Evolutionary conservation across 1,140 invertebrate species (phyloP), one percentile per base, ranked within the genome.

Genomic region (Sesamia nonagrioides): DNA sequence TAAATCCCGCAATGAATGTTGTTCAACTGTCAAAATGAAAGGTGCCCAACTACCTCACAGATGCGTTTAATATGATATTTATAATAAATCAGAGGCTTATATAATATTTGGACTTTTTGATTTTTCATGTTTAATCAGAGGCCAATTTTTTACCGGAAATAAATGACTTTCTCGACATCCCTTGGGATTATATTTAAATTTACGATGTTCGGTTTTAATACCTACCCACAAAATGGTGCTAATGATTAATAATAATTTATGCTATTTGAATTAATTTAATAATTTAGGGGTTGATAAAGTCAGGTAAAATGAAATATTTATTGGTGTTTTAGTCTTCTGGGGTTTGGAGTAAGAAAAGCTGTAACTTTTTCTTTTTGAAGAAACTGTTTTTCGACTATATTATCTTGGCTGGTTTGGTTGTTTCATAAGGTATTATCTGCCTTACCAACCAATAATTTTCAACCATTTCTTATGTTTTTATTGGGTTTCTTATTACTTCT

Each of bases 201-300:
- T 74, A 74, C 40, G 71, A 60, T 45, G 13, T 58, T 54, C 18
- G 11, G 21, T 74, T 60, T 74, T 74, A 74, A 74, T 60, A 58
- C 71, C 18, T 9, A 11, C 15, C 71, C 50, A 18, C 52, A 58
- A 74, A 74, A 66, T 42, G 35, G 35, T 13, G 21, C 17, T 37
- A 2, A 54, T 33, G 71, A 74, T 74, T 74, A 74, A 60, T 74
- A 45, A 74, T 60, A 60, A 74, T 74, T 74, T 35, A 74, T 58
- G 50, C 35, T 60, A n/a, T 42, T 58, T 35, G 71, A 74, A 50
- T 48, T 45, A 69, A 69, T 48, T 27, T 50, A 69, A 74, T 58
- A 60, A 60, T 58, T 54, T 35, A 9, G 9, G 33, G 27, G 13
- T 6, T 56, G 68, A 72, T 72, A 74, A 74, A 27, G 37, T 58